A percentile compares a stretch with the other conserved stretches of the same genome.
phyloP scores from a whole-genome alignment of 1,140 invertebrate genomes.

The Apis cerana region DNA sequence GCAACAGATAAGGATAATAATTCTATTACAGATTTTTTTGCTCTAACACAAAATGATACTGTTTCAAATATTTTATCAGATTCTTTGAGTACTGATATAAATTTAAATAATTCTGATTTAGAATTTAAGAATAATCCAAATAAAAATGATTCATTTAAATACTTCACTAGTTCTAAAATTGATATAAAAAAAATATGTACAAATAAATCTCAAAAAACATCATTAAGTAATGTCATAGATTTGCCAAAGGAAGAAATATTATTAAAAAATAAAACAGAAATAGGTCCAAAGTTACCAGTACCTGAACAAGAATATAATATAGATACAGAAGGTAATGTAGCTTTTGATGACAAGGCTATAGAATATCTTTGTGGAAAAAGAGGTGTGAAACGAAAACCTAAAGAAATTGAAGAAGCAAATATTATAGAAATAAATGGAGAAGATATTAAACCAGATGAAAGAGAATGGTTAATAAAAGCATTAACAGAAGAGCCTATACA shows the following conservation, averaged over 20 bases:
- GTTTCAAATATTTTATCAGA: background rate
- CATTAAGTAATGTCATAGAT: conserved; percentile 72
- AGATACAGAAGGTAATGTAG: conserved; percentile 76
- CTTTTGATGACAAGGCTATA: conserved; percentile 79
- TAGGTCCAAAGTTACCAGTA: conserved; percentile 78
- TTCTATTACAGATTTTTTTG: conserved; percentile 52
- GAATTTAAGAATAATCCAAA: background rate
- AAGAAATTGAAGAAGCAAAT: conserved; percentile 81
- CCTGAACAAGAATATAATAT: conserved; percentile 80
- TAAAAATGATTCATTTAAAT: background rate
- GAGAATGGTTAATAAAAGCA: conserved; percentile 91
- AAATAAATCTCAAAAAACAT: conserved; percentile 44
- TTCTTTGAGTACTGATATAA: too few species aligned
- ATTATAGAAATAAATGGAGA: conserved; percentile 93
- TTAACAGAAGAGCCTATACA: conserved; percentile 88
- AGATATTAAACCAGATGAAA: conserved; percentile 89
- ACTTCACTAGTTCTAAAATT: background rate
- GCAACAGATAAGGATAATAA: conserved; percentile 23
- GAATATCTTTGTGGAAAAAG: conserved; percentile 79
- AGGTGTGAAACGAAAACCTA: conserved; percentile 79
- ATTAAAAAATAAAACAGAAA: conserved; percentile 76
- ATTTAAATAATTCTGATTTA: background rate
- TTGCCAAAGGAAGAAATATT: conserved; percentile 76
- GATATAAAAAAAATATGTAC: background rate
- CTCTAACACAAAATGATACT: conserved; percentile 19